Evolutionary conservation across 1,140 invertebrate species (phyloP).

Genomic region (Ladona fulva): DNA sequence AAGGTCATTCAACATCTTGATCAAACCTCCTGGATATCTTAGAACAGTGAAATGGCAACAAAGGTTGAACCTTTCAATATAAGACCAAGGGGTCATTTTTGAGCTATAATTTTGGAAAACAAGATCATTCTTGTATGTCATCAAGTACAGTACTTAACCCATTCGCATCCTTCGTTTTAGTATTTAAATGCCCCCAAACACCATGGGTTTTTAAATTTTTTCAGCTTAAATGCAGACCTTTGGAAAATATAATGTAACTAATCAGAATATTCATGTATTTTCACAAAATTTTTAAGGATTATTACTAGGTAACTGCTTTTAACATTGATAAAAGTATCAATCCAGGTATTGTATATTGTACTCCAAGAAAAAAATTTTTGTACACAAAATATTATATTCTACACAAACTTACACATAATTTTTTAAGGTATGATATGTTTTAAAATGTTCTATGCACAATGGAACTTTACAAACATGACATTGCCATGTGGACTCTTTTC

Average conservation of each 20-base stretch:
- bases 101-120: no score
- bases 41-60: no score
- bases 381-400: no score
- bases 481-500: neutral
- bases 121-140: no score
- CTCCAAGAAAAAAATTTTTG: neutral
- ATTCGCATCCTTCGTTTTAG: neutral
- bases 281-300: neutral
- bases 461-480: neutral
- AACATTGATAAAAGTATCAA: neutral
- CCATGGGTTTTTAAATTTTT: neutral
- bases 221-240: neutral
- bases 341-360: neutral
- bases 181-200: neutral
- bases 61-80: no score
- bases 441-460: constrained; percentile 11
- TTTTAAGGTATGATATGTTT: neutral
- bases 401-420: neutral
- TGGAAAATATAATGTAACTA: neutral
- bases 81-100: no score
- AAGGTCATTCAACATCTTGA: no score
- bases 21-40: no score
- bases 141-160: neutral
- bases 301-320: neutral
- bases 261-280: neutral